Conservation (phyloP, 2,113 vertebrate genomes). For the Cinclus cinclus region DNA sequence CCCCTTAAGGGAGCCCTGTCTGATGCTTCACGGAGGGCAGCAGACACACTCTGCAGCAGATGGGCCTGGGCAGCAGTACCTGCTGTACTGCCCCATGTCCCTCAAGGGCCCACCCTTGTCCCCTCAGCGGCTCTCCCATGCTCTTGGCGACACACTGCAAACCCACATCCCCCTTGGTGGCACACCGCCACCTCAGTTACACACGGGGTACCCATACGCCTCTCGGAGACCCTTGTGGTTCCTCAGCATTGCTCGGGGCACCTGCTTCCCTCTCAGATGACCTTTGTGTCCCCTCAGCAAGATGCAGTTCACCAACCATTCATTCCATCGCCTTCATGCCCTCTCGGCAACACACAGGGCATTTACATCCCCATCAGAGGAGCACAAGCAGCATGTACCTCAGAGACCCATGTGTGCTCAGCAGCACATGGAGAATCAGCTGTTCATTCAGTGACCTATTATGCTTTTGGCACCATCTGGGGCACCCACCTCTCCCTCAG, state of each 20-base stretch:
- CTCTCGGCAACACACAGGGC: neutral
- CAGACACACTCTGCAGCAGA: fast-evolving
- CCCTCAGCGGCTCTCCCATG: neutral
- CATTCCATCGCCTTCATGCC: neutral
- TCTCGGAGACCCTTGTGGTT: neutral
- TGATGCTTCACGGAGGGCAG: fast-evolving
- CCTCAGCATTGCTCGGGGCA: fast-evolving
- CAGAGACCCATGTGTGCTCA: neutral
- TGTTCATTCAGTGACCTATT: neutral
- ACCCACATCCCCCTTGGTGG: no score
- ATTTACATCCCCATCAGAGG: neutral
- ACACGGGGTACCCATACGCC: neutral
- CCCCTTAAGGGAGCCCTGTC: no score
- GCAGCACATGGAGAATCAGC: no score
- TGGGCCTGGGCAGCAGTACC: no score
- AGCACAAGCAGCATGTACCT: neutral
- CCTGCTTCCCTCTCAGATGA: neutral
- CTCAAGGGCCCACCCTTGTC: neutral
- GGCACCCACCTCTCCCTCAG: no score
- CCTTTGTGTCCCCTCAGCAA: neutral
- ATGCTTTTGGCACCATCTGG: neutral
- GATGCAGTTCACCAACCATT: neutral
- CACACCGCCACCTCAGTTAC: no score
- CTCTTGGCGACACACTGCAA: no score
- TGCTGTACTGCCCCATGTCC: neutral